Conservation (phyloP, 2,888 invertebrate species). For the Xestia c-nigrum region DNA sequence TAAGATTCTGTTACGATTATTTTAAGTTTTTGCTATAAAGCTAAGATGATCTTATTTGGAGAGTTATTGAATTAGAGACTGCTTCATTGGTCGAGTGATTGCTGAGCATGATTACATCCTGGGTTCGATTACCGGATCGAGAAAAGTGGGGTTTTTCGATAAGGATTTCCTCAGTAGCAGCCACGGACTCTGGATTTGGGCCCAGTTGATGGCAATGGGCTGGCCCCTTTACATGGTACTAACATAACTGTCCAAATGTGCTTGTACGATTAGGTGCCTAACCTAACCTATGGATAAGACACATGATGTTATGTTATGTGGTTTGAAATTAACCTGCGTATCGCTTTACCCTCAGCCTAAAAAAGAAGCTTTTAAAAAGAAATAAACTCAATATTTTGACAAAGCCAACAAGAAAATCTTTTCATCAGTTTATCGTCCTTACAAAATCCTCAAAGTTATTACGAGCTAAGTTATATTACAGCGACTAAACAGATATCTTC, state of each 20-base stretch:
- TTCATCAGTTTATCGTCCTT: slow-evolving; percentile 38
- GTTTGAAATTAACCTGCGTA: background rate
- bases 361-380: background rate
- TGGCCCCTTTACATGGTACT: too few relatives aligned
- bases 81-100: too few relatives aligned
- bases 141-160: too few relatives aligned
- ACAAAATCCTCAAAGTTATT: slow-evolving; percentile 32
- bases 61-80: background rate
- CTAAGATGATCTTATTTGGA: background rate
- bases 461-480: slow-evolving; percentile 44
- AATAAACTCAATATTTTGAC: slow-evolving; percentile 1
- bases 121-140: too few relatives aligned
- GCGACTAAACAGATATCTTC: slow-evolving; percentile 52
- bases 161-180: too few relatives aligned
- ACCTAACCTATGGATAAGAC: too few relatives aligned
- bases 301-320: too few relatives aligned
- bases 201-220: too few relatives aligned
- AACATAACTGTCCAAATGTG: too few relatives aligned
- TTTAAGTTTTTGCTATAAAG: background rate
- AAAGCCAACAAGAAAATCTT: slow-evolving; percentile 1
- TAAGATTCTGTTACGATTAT: background rate
- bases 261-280: too few relatives aligned
- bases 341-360: background rate
- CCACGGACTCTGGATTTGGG: too few relatives aligned
- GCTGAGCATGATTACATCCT: too few relatives aligned